phyloP scores from a whole-genome alignment of 2,113 vertebrate species.

The Canis aureus region DNA sequence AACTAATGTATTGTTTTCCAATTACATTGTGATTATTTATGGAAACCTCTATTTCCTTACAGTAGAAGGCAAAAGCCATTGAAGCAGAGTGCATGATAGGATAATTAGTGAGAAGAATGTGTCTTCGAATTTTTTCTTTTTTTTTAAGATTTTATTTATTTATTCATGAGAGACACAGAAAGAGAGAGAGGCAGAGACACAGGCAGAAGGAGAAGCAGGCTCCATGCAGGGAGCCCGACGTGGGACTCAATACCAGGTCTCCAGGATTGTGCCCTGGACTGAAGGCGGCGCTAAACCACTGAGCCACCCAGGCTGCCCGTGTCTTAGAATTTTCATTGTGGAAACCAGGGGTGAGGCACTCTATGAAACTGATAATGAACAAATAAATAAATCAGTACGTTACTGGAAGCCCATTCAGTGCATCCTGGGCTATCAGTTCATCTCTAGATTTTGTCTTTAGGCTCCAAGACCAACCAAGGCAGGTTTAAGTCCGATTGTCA shows the following conservation, averaged over 20 bases:
- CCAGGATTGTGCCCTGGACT: too few species aligned
- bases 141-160: too few species aligned
- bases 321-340: conserved; percentile 65
- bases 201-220: too few species aligned
- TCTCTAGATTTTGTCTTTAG: conserved; percentile 72
- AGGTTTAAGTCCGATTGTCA: conserved; percentile 80
- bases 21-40: not conserved
- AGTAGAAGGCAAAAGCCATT: not conserved
- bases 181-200: too few species aligned
- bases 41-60: not conserved
- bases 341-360: conserved; percentile 54
- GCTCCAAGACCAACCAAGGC: conserved; percentile 73
- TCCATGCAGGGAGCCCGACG: too few species aligned
- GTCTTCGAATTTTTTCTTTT: conserved; percentile 59
- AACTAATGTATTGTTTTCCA: not conserved
- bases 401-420: not conserved
- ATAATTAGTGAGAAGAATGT: conserved; percentile 27
- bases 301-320: not conserved
- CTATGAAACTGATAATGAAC: not conserved
- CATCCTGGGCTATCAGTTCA: not conserved
- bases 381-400: conserved; percentile 14
- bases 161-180: too few species aligned
- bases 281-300: too few species aligned
- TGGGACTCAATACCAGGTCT: too few species aligned
- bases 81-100: not conserved